phyloP scores from a whole-genome alignment of 92 coral and sea anemone genomes.

The Meandrina meandrites region DNA sequence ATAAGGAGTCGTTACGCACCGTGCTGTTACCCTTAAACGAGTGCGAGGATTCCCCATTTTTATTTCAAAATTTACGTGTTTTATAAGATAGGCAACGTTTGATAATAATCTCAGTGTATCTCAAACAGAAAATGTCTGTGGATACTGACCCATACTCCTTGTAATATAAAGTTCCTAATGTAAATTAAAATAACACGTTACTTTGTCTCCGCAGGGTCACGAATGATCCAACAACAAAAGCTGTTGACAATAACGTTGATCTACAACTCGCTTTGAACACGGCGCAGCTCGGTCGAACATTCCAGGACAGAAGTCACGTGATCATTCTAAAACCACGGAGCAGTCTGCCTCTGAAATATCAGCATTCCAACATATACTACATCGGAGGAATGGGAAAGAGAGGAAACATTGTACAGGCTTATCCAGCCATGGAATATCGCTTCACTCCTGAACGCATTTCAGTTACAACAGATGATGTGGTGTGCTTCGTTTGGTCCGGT shows the following conservation, averaged over 20 bases:
- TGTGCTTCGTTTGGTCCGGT: constrained; percentile 60
- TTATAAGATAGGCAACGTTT: too few species aligned
- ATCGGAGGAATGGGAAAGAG: constrained; percentile 62
- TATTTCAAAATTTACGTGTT: too few species aligned
- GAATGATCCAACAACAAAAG: constrained; percentile 43
- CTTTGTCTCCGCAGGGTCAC: constrained; percentile 12
- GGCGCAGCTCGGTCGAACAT: constrained; percentile 50
- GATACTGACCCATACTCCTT: too few species aligned
- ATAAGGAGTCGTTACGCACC: too few species aligned
- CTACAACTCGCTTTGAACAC: constrained; percentile 54
- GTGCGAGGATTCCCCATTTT: too few species aligned
- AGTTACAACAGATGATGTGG: constrained; percentile 38
- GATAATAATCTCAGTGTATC: too few species aligned
- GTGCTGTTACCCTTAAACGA: too few species aligned
- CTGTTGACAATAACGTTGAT: constrained; percentile 32
- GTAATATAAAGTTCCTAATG: too few species aligned
- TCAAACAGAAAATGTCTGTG: too few species aligned
- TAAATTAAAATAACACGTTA: too few species aligned
- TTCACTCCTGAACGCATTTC: constrained; percentile 48
- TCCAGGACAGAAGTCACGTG: constrained; percentile 61
- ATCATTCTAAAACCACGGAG: constrained; percentile 30
- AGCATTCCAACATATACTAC: constrained; percentile 37
- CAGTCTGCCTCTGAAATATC: constrained; percentile 21
- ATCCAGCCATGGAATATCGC: constrained; percentile 64
- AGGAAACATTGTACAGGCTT: constrained; percentile 56